Evolutionary conservation across 2,888 invertebrate genomes (phyloP).

Genomic region (Drosophila emarginata): DNA sequence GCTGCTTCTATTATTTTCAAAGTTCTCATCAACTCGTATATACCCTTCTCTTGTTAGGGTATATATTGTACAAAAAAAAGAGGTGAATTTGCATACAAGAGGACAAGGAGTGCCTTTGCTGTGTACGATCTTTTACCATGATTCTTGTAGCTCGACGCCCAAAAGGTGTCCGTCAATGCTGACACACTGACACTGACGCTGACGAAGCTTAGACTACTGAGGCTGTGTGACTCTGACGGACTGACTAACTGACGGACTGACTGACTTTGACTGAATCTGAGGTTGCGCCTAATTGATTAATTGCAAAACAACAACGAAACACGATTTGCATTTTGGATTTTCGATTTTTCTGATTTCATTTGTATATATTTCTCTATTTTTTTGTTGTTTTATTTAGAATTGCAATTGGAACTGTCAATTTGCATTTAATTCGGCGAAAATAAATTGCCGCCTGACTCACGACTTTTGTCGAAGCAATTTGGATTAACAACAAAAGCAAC

Average conservation of each 20-base stretch:
- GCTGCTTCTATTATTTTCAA: background rate
- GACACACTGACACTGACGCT: slow-evolving; percentile 74
- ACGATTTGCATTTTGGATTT: slow-evolving; percentile 75
- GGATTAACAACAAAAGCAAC: slow-evolving; percentile 6
- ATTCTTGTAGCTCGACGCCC: slow-evolving; percentile 48
- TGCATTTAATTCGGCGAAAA: slow-evolving; percentile 76
- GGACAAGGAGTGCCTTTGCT: slow-evolving; percentile 59
- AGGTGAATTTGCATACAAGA: slow-evolving; percentile 60
- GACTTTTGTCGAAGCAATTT: slow-evolving; percentile 49
- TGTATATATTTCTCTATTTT: slow-evolving; percentile 18
- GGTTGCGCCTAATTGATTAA: slow-evolving; percentile 74
- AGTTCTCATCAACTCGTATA: background rate
- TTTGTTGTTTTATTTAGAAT: slow-evolving; percentile 48
- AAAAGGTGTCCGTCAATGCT: slow-evolving; percentile 61
- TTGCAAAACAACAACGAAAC: slow-evolving; percentile 72
- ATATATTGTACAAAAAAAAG: slow-evolving; percentile 18
- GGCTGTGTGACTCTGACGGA: background rate
- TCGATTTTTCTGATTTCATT: slow-evolving; percentile 50
- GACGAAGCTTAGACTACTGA: slow-evolving; percentile 38
- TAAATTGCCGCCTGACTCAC: slow-evolving; percentile 75
- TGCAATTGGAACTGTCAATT: slow-evolving; percentile 76
- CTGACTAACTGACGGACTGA: background rate
- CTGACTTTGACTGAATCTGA: slow-evolving; percentile 25
- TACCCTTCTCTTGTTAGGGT: background rate
- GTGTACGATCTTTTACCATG: slow-evolving; percentile 24